Evolutionary conservation across 2,113 vertebrate species (phyloP), one percentile per base, ranked within the genome.

Genomic region (Centrocercus urophasianus): DNA sequence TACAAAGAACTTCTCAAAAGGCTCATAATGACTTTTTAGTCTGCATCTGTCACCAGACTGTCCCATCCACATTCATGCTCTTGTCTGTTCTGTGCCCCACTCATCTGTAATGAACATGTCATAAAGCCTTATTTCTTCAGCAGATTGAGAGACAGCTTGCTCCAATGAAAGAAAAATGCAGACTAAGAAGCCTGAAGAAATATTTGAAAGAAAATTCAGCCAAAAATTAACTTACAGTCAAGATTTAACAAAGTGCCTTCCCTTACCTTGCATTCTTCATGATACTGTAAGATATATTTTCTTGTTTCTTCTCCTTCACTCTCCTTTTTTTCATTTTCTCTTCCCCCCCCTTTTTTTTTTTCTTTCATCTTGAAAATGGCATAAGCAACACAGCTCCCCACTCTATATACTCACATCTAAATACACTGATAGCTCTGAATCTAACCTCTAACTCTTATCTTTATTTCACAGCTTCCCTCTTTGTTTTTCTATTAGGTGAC

Each of bases 1-100:
- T n/a, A 32, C 32, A 93, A 96, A 94, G 56, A 83, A 13, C 38
- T 61, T 87, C 56, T 94, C 66, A 50, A 93, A 95, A 94, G 67
- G 79, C 34, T 42, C 47, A 20, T 25, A 32, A 24, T n/a, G 36
- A 28, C 47, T 95, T 52, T 34, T 91, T 43, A 69, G 85, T 83
- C 48, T 18, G 20, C 40, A 25, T 64, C 83, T 89, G 80, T 83
- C 77, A 83, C 10, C 38, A 38, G 9, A 38, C 38, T 38, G 38
- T 38, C 38, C 38, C 9, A 38, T 38, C 38, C 38, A 38, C 38
- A 38, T 38, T 9, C 34, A 60, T 25, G 52, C 43, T 28, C 64
- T 34, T 56, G 64, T 12, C 78, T 86, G 56, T 65, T 38, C 57
- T 70, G 48, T 63, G 83, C 69, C 80, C 60, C 42, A 10, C 50